Evolutionary conservation across 2,888 invertebrate genomes (phyloP).

Genomic region (Biston betularia): DNA sequence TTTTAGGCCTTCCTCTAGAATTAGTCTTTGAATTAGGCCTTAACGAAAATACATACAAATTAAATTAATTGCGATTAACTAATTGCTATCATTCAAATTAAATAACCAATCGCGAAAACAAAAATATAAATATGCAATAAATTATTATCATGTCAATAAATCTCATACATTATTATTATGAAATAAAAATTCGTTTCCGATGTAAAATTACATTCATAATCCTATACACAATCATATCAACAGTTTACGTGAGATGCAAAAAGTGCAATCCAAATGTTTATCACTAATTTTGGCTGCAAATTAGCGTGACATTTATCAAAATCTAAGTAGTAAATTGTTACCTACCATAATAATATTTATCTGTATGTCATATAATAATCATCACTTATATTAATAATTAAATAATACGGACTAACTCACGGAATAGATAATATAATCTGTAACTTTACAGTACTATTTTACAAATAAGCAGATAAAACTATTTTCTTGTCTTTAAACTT

Average conservation of each 20-base stretch:
- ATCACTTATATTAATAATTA: too few species aligned
- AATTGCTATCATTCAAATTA: slow-evolving; percentile 31
- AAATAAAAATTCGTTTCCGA: slow-evolving; percentile 58
- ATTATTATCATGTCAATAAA: slow-evolving; percentile 41
- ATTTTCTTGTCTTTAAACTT: too few species aligned
- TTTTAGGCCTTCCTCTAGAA: slow-evolving; percentile 46
- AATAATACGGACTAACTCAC: too few species aligned
- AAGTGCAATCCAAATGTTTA: slow-evolving; percentile 74
- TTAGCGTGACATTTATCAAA: slow-evolving; percentile 10
- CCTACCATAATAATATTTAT: too few species aligned
- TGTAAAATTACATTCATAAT: slow-evolving; percentile 72
- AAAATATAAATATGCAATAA: slow-evolving; percentile 40
- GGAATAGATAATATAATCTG: too few species aligned
- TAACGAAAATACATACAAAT: slow-evolving; percentile 36
- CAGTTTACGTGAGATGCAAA: slow-evolving; percentile 80
- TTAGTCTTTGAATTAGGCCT: slow-evolving; percentile 52
- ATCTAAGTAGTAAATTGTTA: background rate
- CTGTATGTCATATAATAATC: too few species aligned
- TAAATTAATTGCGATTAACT: slow-evolving; percentile 2
- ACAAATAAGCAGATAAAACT: too few species aligned
- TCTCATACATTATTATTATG: slow-evolving; percentile 45
- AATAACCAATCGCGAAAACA: slow-evolving; percentile 32
- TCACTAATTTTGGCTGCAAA: slow-evolving; percentile 47
- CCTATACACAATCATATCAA: slow-evolving; percentile 80
- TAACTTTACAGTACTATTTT: too few species aligned